Base-by-base conservation (phyloP, 2,113 vertebrate genomes). In the Oncorhynchus tshawytscha region DNA sequence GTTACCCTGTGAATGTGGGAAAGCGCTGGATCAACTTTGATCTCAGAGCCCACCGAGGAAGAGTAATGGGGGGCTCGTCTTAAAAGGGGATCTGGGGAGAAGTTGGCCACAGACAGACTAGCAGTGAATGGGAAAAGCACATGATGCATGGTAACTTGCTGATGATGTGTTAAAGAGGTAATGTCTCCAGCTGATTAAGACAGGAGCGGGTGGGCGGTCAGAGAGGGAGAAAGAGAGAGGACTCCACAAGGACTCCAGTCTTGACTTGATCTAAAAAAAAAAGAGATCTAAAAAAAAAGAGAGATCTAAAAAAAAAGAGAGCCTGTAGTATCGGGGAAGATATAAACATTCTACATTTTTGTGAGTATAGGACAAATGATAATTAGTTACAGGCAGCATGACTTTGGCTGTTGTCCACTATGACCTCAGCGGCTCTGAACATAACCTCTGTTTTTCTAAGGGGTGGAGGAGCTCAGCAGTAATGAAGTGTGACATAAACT, bases 111-210 rank as follows among this genome's bases (percentile, higher is more conserved):
- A 25, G 60, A 8, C 24, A 29, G 65, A 29, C n/a, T 8, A 48
- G 39, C 68, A 22, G 71, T 4, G 51, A 34, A 60, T 59, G 29
- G 51, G 8, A 34, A 71, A 71, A 75, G 22, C 72, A 73, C 48
- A 72, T 31, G 72, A 27, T 60, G 71, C 73, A 16, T 73, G 57
- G 57, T 76, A 24, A 60, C 49, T 57, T 70, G 70, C 72, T 73
- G 67, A 78, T 69, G 48, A 45, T 74, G 73, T 60, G 57, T 78
- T 81, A 70, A 31, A 31, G 39, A 57, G 24, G 12, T 57, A 57
- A 71, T 71, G 49, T 57, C 5, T 15, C 24, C 27, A 25, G 48
- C 13, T 15, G 65, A 29, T 16, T 66, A 16, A 25, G 67, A 39
- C 67, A 16, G 27, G 25, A 67, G 27, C 11, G 60, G 60, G 62